These are phyloP conservation scores for Exephanes ischioxanthus DNA, from an alignment of 2,888 invertebrate species.

Conservation along the genomic window DNA sequence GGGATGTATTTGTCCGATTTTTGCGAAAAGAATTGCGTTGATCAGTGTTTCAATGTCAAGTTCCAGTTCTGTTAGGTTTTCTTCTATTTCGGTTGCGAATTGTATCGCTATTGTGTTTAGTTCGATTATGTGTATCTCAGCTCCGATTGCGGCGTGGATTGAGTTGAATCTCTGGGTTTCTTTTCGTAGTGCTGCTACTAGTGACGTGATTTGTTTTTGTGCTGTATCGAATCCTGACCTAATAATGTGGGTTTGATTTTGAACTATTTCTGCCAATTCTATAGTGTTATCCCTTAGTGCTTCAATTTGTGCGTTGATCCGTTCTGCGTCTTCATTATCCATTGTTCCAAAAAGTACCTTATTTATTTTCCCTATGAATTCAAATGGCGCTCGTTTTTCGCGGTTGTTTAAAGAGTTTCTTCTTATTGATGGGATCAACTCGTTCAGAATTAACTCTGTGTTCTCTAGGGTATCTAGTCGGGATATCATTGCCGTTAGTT, in stretches of 20 bases:
- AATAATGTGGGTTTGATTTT: slow-evolving; percentile 54
- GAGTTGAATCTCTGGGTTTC: not conserved
- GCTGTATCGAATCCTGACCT: slow-evolving; percentile 40
- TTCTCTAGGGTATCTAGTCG: not conserved
- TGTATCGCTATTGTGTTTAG: not conserved
- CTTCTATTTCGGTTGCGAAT: not conserved
- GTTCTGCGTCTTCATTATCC: not conserved
- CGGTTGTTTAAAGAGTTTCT: not conserved
- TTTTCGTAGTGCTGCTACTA: not conserved
- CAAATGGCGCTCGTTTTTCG: not conserved
- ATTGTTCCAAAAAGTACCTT: slow-evolving; percentile 12
- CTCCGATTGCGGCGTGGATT: not conserved
- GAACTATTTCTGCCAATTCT: slow-evolving; percentile 25
- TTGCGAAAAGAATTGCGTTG: slow-evolving; percentile 1
- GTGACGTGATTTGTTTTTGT: slow-evolving; percentile 19
- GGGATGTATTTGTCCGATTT: not conserved
- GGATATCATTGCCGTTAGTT: not conserved
- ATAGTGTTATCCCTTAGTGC: slow-evolving; percentile 9
- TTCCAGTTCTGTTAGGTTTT: slow-evolving; percentile 17
- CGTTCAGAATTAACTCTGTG: not conserved
- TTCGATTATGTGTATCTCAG: not conserved
- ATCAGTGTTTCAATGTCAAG: not conserved
- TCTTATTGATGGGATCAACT: slow-evolving; percentile 3
- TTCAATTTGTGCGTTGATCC: slow-evolving; percentile 47
- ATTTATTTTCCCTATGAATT: not conserved